phyloP scores from a whole-genome alignment of 2,888 invertebrate species.

The Ceramica pisi region DNA sequence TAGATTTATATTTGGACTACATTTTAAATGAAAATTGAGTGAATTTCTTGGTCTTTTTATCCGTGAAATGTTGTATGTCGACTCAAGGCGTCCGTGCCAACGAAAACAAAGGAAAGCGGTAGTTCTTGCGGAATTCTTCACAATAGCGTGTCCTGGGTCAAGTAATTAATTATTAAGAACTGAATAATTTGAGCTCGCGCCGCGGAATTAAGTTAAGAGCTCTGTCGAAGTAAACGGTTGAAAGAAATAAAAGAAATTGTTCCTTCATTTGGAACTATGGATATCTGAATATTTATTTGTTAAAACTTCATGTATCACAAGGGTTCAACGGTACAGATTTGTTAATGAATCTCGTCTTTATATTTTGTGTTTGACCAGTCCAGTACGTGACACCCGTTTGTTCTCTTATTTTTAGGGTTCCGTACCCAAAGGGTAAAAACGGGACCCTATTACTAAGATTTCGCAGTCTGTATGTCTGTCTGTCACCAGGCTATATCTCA shows the following conservation, averaged over 20 bases:
- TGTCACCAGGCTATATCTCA: too few relatives aligned
- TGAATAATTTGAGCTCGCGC: conserved; percentile 60
- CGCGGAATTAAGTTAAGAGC: conserved; percentile 60
- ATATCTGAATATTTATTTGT: too few relatives aligned
- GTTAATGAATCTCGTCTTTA: too few relatives aligned
- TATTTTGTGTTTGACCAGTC: too few relatives aligned
- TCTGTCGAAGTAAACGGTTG: conserved; percentile 44
- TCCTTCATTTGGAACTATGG: not conserved
- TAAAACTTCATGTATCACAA: too few relatives aligned
- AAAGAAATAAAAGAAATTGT: conserved; percentile 13
- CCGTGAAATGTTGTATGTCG: not conserved
- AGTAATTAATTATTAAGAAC: conserved; percentile 64
- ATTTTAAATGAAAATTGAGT: conserved; percentile 1
- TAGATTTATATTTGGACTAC: conserved; percentile 23
- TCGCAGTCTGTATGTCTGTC: too few relatives aligned
- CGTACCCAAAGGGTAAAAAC: too few relatives aligned
- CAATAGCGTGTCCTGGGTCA: conserved; percentile 53
- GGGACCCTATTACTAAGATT: too few relatives aligned
- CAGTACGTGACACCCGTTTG: too few relatives aligned
- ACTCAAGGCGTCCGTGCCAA: conserved; percentile 13
- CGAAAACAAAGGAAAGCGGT: conserved; percentile 37
- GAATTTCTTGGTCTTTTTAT: not conserved
- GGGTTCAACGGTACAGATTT: too few relatives aligned
- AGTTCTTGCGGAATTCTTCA: conserved; percentile 53
- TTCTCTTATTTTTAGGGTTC: too few relatives aligned